A percentile compares a stretch with the other conserved stretches of the same genome.
phyloP scores from a whole-genome alignment of 2,888 invertebrate species.

The Lepidocyrtinus sp. region DNA sequence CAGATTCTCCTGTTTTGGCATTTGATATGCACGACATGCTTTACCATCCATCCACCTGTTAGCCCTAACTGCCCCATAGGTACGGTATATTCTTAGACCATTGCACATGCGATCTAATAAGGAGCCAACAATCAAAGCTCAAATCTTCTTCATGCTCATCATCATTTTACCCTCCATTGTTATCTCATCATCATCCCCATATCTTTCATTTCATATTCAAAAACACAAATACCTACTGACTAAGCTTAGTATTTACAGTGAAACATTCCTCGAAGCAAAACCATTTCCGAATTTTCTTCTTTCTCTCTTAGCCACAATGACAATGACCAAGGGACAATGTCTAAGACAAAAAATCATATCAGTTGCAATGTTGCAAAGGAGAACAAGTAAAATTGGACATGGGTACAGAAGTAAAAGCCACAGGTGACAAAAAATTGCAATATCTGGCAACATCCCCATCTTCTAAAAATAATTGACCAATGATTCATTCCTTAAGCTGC shows the following conservation, averaged over 20 bases:
- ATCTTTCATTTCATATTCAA: neutral
- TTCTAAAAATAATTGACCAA: neutral
- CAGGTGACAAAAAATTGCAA: neutral
- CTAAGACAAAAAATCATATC: neutral
- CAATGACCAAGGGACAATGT: neutral
- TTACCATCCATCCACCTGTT: neutral
- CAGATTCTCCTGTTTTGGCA: neutral
- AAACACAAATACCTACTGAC: too few relatives aligned
- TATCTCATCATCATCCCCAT: neutral
- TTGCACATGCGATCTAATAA: too few relatives aligned
- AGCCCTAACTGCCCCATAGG: neutral
- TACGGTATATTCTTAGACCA: too few relatives aligned
- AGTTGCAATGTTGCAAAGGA: neutral
- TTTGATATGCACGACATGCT: neutral
- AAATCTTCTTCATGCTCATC: neutral
- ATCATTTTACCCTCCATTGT: neutral
- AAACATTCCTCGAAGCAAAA: too few relatives aligned
- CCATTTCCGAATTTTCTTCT: neutral
- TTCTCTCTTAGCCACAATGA: neutral
- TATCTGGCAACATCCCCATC: neutral
- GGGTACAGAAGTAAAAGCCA: neutral
- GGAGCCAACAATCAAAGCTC: neutral
- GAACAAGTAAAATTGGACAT: neutral
- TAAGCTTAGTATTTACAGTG: too few relatives aligned
- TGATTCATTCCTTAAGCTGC: neutral